A percentile compares a stretch with the other conserved stretches of the same genome.
Evolutionary conservation across 2,797 vertebrate species (phyloP).

Genomic region (Alauda arvensis): DNA sequence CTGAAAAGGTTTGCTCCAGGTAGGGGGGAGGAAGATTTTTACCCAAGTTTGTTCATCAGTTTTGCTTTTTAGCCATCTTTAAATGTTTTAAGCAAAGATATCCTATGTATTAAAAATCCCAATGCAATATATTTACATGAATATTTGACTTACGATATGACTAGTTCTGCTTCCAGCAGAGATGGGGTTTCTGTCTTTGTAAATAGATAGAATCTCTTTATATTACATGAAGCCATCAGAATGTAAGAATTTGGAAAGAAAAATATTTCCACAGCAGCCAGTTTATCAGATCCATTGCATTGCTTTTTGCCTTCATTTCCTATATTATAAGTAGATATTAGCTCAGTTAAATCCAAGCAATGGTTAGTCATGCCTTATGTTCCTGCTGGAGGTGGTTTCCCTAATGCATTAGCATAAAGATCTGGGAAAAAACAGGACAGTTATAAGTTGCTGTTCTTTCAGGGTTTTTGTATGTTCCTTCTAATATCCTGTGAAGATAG

Average conservation of each 20-base stretch:
- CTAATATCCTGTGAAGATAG: background rate
- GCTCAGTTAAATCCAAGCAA: background rate
- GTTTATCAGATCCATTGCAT: background rate
- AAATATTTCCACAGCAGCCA: background rate
- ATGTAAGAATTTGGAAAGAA: background rate
- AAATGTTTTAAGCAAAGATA: background rate
- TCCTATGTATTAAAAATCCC: background rate
- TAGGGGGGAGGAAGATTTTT: background rate
- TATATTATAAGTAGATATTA: background rate
- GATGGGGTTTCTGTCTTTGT: background rate
- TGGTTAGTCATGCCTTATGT: slow-evolving; percentile 8
- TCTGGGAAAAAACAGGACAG: background rate
- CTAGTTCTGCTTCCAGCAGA: background rate
- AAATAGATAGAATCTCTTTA: background rate
- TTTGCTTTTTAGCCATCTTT: background rate
- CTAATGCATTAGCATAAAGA: background rate
- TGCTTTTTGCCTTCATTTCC: slow-evolving; percentile 20
- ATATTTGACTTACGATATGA: background rate
- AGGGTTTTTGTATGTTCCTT: background rate
- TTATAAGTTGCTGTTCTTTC: background rate
- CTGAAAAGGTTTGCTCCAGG: background rate
- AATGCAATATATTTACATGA: background rate
- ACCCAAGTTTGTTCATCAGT: background rate
- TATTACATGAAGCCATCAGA: background rate
- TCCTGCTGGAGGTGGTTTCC: slow-evolving; percentile 15